Evolutionary conservation across 2,797 vertebrate species (phyloP).

Genomic region (Sebastes kiyomatsui): DNA sequence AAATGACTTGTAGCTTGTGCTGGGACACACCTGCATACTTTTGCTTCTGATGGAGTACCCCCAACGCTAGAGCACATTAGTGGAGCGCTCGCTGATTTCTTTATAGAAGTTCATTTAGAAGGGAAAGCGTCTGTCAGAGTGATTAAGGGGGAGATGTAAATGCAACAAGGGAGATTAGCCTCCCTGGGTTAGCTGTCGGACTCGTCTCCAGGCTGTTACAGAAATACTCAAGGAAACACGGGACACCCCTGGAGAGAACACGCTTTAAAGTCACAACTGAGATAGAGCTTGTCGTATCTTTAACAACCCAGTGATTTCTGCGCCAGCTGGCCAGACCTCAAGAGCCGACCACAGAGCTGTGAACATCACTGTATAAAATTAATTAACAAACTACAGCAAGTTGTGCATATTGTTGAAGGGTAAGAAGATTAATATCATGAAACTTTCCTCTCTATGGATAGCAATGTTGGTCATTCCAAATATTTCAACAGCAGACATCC

Average conservation of each 20-base stretch:
- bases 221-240: conserved; percentile 39
- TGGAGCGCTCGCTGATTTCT: conserved; percentile 12
- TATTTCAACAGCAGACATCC: neutral
- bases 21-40: conserved; percentile 29
- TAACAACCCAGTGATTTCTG: conserved; percentile 52
- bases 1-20: neutral
- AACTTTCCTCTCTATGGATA: neutral
- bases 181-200: conserved; percentile 56
- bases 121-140: conserved; percentile 35
- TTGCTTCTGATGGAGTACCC: conserved; percentile 2
- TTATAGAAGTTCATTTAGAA: conserved; percentile 27
- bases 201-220: conserved; percentile 39
- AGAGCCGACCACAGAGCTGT: conserved; percentile 28
- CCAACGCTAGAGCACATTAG: neutral
- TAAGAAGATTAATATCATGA: neutral
- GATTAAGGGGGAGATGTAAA: conserved; percentile 41
- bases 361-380: conserved; percentile 29
- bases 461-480: neutral
- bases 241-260: conserved; percentile 39
- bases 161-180: conserved; percentile 27
- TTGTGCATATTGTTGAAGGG: neutral
- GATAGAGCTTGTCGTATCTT: conserved; percentile 40
- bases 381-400: conserved; percentile 33
- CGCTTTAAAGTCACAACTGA: neutral
- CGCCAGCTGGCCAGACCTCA: conserved; percentile 17